Percentiles rank a stretch among this genome's conserved stretches.
Conservation (phyloP, 23 tunicate genomes). For the Diplosoma virens region DNA sequence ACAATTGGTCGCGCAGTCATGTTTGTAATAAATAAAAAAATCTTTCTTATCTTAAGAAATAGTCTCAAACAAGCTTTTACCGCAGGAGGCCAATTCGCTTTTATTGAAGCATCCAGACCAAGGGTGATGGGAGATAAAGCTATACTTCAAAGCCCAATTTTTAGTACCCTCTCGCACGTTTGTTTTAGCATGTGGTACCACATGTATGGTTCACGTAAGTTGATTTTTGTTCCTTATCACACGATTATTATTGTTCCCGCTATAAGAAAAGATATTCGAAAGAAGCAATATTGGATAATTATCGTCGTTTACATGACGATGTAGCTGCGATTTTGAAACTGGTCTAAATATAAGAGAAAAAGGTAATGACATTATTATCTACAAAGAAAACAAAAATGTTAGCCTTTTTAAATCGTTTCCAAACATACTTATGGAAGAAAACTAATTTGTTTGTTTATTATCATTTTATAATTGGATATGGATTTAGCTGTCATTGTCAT, state of each 20-base stretch:
- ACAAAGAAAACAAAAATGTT: too few species aligned
- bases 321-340: too few species aligned
- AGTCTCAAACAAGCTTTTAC: neutral
- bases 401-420: too few species aligned
- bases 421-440: too few species aligned
- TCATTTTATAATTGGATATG: too few species aligned
- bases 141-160: constrained; percentile 31
- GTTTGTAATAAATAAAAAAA: too few species aligned
- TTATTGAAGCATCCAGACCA: constrained; percentile 82
- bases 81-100: constrained; percentile 72
- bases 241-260: neutral
- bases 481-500: too few species aligned
- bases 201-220: constrained; percentile 74
- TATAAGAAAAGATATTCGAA: neutral
- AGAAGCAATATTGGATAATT: neutral
- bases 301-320: neutral
- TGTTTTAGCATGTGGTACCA: constrained; percentile 85
- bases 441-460: too few species aligned
- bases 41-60: neutral
- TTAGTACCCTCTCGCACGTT: constrained; percentile 1
- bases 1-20: too few species aligned
- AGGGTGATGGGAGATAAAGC: constrained; percentile 48
- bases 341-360: too few species aligned
- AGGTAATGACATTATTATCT: too few species aligned
- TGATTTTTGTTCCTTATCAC: too few species aligned